These are phyloP conservation scores for Todiramphus chloris DNA, from an alignment of 2,113 vertebrate genomes.

Conservation along the genomic window DNA sequence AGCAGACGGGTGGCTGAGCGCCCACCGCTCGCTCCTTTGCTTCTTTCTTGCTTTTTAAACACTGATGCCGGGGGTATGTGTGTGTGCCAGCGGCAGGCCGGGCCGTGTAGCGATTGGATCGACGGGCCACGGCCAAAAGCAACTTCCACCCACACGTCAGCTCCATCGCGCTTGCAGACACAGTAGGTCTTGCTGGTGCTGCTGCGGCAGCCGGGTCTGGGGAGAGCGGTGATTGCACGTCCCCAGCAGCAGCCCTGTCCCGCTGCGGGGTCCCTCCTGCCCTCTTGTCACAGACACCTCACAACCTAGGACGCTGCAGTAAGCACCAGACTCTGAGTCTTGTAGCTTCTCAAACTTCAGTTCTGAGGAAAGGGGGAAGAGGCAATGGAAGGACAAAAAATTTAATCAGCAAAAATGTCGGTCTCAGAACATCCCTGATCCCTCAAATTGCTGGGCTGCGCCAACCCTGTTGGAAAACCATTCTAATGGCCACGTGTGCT, in stretches of 20 bases:
- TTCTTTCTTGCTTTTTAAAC: neutral
- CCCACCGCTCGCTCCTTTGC: neutral
- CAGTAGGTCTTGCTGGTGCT: neutral
- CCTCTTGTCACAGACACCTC: neutral
- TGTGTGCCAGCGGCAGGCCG: neutral
- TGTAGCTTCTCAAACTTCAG: neutral
- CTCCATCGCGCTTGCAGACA: neutral
- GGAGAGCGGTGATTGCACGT: neutral
- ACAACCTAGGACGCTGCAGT: neutral
- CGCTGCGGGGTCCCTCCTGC: neutral
- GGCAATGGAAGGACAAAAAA: neutral
- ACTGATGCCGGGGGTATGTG: neutral
- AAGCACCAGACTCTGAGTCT: neutral
- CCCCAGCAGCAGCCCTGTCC: accelerated
- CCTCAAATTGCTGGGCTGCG: neutral
- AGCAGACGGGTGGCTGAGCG: neutral
- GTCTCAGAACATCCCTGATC: neutral
- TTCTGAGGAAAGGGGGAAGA: neutral
- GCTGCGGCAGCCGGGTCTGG: neutral
- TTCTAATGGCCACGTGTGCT: neutral
- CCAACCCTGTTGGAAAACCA: neutral
- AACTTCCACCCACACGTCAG: neutral
- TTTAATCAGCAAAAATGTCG: neutral
- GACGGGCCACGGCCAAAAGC: accelerated
- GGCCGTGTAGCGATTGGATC: neutral